phyloP scores from a whole-genome alignment of 2,797 vertebrate genomes.

The Adrianichthys oophorus region DNA sequence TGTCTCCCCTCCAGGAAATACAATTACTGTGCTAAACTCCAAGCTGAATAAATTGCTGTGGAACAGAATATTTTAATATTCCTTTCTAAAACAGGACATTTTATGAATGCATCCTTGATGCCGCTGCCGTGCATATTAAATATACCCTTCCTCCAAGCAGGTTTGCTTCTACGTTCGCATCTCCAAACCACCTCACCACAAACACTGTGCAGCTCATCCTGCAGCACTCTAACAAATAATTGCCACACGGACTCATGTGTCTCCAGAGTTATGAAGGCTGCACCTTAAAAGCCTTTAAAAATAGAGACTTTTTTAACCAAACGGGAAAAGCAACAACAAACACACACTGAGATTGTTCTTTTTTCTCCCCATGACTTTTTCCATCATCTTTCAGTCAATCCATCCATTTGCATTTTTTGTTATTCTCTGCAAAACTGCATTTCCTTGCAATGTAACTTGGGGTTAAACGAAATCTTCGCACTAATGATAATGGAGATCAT shows the following conservation, averaged over 20 bases:
- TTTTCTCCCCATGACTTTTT: conserved; percentile 16
- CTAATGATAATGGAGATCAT: conserved; percentile 15
- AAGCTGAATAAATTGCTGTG: conserved; percentile 4
- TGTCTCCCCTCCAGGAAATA: conserved; percentile 10
- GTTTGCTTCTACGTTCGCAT: conserved; percentile 20
- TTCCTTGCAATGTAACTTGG: conserved; percentile 2
- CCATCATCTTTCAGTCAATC: not conserved
- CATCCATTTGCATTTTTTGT: not conserved
- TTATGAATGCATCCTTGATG: conserved; percentile 10
- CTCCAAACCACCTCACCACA: conserved; percentile 8
- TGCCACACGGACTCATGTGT: conserved; percentile 52
- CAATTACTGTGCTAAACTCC: not conserved
- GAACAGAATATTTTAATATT: not conserved
- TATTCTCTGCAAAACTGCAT: not conserved
- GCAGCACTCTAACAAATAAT: conserved; percentile 50
- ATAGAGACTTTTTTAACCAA: conserved; percentile 15
- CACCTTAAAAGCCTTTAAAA: conserved; percentile 30
- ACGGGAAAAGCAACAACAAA: conserved; percentile 21
- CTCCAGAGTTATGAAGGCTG: conserved; percentile 56
- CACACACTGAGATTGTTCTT: conserved; percentile 36
- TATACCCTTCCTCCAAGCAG: not conserved
- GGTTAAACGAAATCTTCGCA: conserved; percentile 9
- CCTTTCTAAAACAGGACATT: conserved; percentile 10
- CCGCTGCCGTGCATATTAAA: conserved; percentile 22
- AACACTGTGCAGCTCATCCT: conserved; percentile 23